Base-by-base conservation (phyloP, 2,888 invertebrate genomes). In the Tolmerus cingulatus region DNA sequence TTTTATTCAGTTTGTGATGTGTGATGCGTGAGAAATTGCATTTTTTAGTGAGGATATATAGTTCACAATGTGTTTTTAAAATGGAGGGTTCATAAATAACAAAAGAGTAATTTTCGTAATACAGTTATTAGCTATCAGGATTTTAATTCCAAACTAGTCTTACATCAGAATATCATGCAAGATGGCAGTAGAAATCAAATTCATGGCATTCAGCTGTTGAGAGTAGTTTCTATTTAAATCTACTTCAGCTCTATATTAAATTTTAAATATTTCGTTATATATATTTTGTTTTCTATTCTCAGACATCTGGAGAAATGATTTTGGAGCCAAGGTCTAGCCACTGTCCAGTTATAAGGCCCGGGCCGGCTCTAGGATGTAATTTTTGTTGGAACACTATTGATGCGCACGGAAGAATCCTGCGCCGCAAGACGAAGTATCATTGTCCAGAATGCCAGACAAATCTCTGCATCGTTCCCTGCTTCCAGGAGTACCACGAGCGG, bases 331-430 rank as follows among this genome's bases (percentile, higher is more conserved):
- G 97, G 87, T 96, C 96, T 79, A 96, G 96, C 90, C 97, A 97
- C 92, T 97, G 97, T 91, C 97, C 97, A 9, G 96, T 96, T 12
- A 95, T 96, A 82, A 93, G 97, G 86, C 95, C 96, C 9, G 97
- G 97, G 0, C 97, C 97, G 5, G 97, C 97, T 2, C 93, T 97
- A 88, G 96, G 97, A 89, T 97, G 97, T 93, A 97, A 97, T 93
- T 97, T 96, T 92, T 97, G 97, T 93, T 97, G 97, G 97, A 97
- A 97, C 92, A 97, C 97, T 0, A 96, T 97, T 77, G 97, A 97
- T 91, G 95, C 95, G 77, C 96, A 96, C 92, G 97, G 97, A 55
- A 93, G 97, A 89, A 97, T 97, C 90, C 93, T 97, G 84, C 94
- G 97, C 77, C 94, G 97, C 88, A 97, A 97, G 93, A 97, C 97